Evolutionary conservation across 1,140 invertebrate species (phyloP), one percentile per base, ranked within the genome.

Genomic region (Drosophila micromelanica): DNA sequence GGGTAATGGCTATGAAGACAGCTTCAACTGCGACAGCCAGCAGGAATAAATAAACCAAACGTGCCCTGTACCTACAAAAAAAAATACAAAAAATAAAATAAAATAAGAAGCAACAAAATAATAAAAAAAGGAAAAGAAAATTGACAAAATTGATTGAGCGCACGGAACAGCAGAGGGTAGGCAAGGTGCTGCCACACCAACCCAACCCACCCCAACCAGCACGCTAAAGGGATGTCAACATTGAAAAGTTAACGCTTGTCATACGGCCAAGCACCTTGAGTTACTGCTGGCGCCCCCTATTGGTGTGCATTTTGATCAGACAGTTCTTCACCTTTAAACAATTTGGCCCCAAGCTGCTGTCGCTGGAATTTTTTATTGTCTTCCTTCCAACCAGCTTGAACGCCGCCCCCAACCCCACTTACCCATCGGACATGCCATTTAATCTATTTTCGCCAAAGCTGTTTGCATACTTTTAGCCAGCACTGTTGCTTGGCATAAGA

Each of bases 71-170:
- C 40, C 38, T 40, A 70, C 54, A 54, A 49, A 64, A 51, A 40
- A 46, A 38, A 38, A 60, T 35, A 59, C 17, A 37, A 64, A 35
- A 23, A 30, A 17, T 5, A 32, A n/a, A 59, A 49, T 15, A 57
- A 23, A 30, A 46, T 51, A 27, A 38, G 27, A 35, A 46, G 40
- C 30, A 38, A 35, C 52, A 52, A 59, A 42, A 38, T 55, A 38
- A 63, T 9, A 55, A 37, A 65, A 42, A 63, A 40, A 43, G 37
- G 13, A 70, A 38, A 45, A 32, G 48, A 72, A 84, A 84, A 84
- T 79, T 73, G 73, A 84, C 68, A 71, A 77, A 85, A 85, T 85
- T 85, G 80, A 85, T 85, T 85, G 80, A 85, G 80, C 81, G 62
- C 59, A 62, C 57, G 45, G 65, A 69, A 68, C 59, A 49, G 40